A percentile compares a stretch with the other conserved stretches of the same genome.
phyloP scores from a whole-genome alignment of 2,113 vertebrate genomes.

The Dicaeum eximium region DNA sequence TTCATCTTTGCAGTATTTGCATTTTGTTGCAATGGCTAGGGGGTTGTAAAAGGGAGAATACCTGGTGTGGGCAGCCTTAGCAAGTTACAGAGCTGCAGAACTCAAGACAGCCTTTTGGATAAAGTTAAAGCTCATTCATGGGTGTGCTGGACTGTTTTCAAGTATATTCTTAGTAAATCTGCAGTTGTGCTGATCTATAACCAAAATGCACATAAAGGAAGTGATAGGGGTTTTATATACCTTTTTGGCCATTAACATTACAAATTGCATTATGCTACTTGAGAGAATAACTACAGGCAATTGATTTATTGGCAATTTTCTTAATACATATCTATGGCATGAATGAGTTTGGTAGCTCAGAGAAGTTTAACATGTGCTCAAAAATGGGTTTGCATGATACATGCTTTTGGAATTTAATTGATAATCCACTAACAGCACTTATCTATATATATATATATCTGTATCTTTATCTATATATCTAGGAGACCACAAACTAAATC shows the following conservation, averaged over 20 bases:
- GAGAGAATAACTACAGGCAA: neutral
- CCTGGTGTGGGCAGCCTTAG: neutral
- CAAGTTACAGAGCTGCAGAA: neutral
- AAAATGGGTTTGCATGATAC: neutral
- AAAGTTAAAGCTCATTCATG: neutral
- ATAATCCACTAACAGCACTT: neutral
- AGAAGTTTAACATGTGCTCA: neutral
- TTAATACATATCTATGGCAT: neutral
- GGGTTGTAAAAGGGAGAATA: neutral
- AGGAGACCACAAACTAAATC: neutral
- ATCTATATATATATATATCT: neutral
- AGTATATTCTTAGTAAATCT: neutral
- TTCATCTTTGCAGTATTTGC: neutral
- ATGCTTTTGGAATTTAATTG: neutral
- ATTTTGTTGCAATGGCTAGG: neutral
- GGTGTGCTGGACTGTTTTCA: neutral
- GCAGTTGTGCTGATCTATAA: neutral
- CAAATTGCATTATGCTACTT: neutral
- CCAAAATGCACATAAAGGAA: neutral
- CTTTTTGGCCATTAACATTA: neutral
- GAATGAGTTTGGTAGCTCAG: neutral
- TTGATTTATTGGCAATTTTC: neutral
- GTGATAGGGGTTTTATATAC: accelerated
- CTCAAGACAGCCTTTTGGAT: neutral
- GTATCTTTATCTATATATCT: neutral